A percentile compares a stretch with the other conserved stretches of the same genome.
Evolutionary conservation across 2,888 invertebrate genomes (phyloP).

Genomic region (Scaptomyza reducta): DNA sequence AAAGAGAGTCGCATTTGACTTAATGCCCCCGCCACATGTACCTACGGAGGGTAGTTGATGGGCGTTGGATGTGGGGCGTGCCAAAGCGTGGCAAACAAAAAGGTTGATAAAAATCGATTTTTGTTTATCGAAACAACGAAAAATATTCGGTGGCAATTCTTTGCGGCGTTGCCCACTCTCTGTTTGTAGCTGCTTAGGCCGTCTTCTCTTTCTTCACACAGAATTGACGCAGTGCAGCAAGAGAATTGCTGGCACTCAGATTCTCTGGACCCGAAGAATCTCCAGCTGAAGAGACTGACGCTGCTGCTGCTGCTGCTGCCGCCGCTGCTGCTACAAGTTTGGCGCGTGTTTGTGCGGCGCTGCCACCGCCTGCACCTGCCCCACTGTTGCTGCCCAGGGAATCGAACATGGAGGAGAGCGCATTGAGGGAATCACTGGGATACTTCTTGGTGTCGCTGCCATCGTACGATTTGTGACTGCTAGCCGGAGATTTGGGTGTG

Average conservation of each 20-base stretch:
- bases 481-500: slow-evolving; percentile 90
- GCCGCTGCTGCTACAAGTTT: slow-evolving; percentile 85
- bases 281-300: background rate
- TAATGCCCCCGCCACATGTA: slow-evolving; percentile 18
- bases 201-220: slow-evolving; percentile 95
- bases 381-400: slow-evolving; percentile 86
- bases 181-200: slow-evolving; percentile 71
- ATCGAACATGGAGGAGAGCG: slow-evolving; percentile 95
- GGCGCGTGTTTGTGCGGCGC: slow-evolving; percentile 66
- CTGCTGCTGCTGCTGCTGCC: slow-evolving; percentile 30
- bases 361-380: slow-evolving; percentile 33
- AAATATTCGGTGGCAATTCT: slow-evolving; percentile 62
- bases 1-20: slow-evolving; percentile 27
- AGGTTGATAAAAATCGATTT: slow-evolving; percentile 64
- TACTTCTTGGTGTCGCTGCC: slow-evolving; percentile 85
- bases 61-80: slow-evolving; percentile 7
- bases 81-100: slow-evolving; percentile 75
- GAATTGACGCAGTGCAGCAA: slow-evolving; percentile 97
- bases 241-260: slow-evolving; percentile 89
- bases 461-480: slow-evolving; percentile 84
- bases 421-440: slow-evolving; percentile 89
- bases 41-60: slow-evolving; percentile 1
- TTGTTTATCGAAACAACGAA: slow-evolving; percentile 74
- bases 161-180: slow-evolving; percentile 33
- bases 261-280: slow-evolving; percentile 75